phyloP scores from a whole-genome alignment of 2,888 invertebrate species.

The Dendrolimus pini region DNA sequence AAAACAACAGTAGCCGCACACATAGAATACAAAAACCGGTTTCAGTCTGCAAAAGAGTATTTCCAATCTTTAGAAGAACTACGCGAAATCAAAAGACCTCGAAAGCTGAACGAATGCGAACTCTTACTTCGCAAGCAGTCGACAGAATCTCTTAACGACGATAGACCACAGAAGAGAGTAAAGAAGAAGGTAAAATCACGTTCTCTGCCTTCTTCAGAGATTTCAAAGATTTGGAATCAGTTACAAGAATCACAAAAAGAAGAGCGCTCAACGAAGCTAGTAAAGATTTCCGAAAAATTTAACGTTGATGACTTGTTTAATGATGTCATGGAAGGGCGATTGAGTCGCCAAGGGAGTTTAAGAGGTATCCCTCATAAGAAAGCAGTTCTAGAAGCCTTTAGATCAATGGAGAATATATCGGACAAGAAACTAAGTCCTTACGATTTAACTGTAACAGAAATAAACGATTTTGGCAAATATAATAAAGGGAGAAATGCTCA shows the following conservation, averaged over 20 bases:
- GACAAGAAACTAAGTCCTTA: slow-evolving; percentile 53
- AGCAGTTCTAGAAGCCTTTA: slow-evolving; percentile 69
- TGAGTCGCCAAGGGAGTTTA: slow-evolving; percentile 67
- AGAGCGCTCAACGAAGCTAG: slow-evolving; percentile 36
- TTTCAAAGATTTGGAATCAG: slow-evolving; percentile 56
- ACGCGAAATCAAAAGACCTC: slow-evolving; percentile 39
- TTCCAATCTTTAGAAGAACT: slow-evolving; percentile 69
- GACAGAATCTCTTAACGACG: slow-evolving; percentile 53
- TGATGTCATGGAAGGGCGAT: slow-evolving; percentile 64
- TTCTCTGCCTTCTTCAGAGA: slow-evolving; percentile 64
- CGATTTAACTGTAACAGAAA: slow-evolving; percentile 51
- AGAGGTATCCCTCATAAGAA: slow-evolving; percentile 72
- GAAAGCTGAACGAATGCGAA: slow-evolving; percentile 61
- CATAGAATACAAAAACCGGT: slow-evolving; percentile 62
- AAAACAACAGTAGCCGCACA: slow-evolving; percentile 32
- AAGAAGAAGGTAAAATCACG: slow-evolving; percentile 56
- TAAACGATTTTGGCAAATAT: slow-evolving; percentile 50
- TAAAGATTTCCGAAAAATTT: slow-evolving; percentile 72
- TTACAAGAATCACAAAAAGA: slow-evolving; percentile 34
- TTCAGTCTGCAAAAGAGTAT: slow-evolving; percentile 64
- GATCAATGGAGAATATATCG: slow-evolving; percentile 67
- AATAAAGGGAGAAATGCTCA: slow-evolving; percentile 55
- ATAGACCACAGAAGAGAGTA: slow-evolving; percentile 32
- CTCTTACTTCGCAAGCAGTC: slow-evolving; percentile 43
- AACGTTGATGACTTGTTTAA: slow-evolving; percentile 68